Evolutionary conservation across 1,140 invertebrate genomes (phyloP).

Genomic region (Bombus polaris): DNA sequence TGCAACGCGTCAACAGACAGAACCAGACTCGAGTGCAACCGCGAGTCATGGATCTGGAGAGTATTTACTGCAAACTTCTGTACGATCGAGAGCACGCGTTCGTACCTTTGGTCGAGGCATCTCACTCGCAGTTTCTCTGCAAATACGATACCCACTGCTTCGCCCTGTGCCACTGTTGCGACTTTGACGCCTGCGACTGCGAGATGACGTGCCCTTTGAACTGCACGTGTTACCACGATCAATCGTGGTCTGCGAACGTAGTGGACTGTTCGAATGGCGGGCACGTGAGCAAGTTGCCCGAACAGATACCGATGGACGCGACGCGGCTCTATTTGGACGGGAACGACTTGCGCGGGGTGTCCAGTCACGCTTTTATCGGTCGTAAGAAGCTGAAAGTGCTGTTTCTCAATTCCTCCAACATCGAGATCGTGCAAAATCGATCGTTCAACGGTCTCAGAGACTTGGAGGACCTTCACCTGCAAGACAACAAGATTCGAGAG

Average conservation of each 20-base stretch:
- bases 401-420: conserved; percentile 92
- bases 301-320: conserved; percentile 95
- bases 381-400: conserved; percentile 92
- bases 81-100: conserved; percentile 91
- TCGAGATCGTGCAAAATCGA: conserved; percentile 93
- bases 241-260: conserved; percentile 95
- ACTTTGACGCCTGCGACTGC: conserved; percentile 96
- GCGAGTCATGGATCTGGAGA: conserved; percentile 92
- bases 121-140: conserved; percentile 94
- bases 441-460: conserved; percentile 94
- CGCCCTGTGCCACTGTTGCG: conserved; percentile 95
- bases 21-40: conserved; percentile 91
- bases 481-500: conserved; percentile 89
- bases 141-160: conserved; percentile 96
- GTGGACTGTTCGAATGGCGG: conserved; percentile 92
- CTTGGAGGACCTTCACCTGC: conserved; percentile 91
- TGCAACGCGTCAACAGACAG: conserved; percentile 92
- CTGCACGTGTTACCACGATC: conserved; percentile 96
- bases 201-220: conserved; percentile 96
- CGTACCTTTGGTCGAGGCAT: conserved; percentile 91
- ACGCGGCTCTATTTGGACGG: conserved; percentile 95
- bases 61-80: conserved; percentile 93
- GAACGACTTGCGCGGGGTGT: conserved; percentile 89
- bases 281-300: conserved; percentile 88
- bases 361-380: conserved; percentile 95